Base-by-base conservation (phyloP, 2,888 invertebrate genomes). In the Malthinus seriepunctatus region DNA sequence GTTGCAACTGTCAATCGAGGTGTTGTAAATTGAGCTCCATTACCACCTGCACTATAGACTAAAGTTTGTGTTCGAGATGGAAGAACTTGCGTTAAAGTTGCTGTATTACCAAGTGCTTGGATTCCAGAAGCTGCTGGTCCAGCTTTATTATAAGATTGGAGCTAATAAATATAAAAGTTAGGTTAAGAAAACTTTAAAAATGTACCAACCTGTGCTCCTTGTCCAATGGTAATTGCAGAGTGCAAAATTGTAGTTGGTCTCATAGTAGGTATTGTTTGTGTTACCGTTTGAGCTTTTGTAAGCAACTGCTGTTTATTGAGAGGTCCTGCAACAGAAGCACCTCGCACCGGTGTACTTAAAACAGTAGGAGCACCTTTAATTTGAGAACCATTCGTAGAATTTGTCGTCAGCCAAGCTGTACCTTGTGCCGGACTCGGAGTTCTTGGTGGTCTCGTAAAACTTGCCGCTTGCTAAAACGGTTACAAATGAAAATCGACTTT, bases 391-490 rank as follows among this genome's bases (percentile, higher is more conserved):
- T 74, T 77, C 1, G 76, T 70, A 10, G 73, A 65, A 63, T 73
- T 76, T 35, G 75, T 71, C 8, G 73, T 68, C 32, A 77, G 64
- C 77, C 78, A 78, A 9, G 76, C 73, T 8, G 78, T 76, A 35
- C 73, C 73, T 55, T 73, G 75, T 3, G 78, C 78, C 8, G 79
- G 79, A 64, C 78, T 79, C 1, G 79, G 78, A 8, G 78, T 76
- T 46, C 79, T 66, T 3, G 78, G 72, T 3, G 78, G 78, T 23
- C 77, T 66, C 33, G 74, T 74, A 69, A 77, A 78, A 12, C 72
- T 63, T 63, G 75, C 73, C 5, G 65, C 53, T 67, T 68, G 51
- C 31, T 64, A 58, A 46, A 58, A 23, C 2, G 23, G 23, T 2
- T 5, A 23, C 2, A 23, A 23, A 23, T 23, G 23, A 23, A 37